Percentiles rank a stretch among this genome's conserved stretches.
These are phyloP conservation scores for Agelastica alni DNA, from an alignment of 2,888 invertebrate species.

Conservation along the genomic window DNA sequence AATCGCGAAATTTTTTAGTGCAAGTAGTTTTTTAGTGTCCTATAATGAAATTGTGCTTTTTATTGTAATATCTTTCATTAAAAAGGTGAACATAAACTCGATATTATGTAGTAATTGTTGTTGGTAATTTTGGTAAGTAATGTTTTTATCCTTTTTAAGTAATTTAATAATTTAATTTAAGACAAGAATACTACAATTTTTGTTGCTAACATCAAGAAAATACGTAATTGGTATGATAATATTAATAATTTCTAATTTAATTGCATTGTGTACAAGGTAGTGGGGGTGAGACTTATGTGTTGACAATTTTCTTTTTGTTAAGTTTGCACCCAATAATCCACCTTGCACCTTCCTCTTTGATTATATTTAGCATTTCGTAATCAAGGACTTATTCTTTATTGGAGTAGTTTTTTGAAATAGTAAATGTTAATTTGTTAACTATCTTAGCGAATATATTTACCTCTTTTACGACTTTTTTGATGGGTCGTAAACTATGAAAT, in stretches of 20 bases:
- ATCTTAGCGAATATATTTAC: conserved; percentile 7
- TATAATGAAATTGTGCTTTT: conserved; percentile 21
- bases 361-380: conserved; percentile 8
- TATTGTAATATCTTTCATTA: conserved; percentile 17
- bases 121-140: conserved; percentile 47
- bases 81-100: conserved; percentile 22
- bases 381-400: neutral
- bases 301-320: conserved; percentile 43
- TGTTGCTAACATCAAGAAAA: too few species aligned
- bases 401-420: conserved; percentile 11
- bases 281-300: conserved; percentile 47
- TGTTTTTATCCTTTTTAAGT: conserved; percentile 32
- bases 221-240: too few species aligned
- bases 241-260: conserved; percentile 38
- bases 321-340: conserved; percentile 36
- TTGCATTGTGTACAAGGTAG: conserved; percentile 50
- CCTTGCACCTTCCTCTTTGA: conserved; percentile 27
- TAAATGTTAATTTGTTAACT: conserved; percentile 13
- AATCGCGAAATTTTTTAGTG: conserved; percentile 24
- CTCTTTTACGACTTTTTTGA: conserved; percentile 30
- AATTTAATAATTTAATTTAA: too few species aligned
- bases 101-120: conserved; percentile 47
- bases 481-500: conserved; percentile 29
- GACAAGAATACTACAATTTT: too few species aligned
- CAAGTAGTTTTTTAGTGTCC: conserved; percentile 29